Evolutionary conservation across 2,888 invertebrate genomes (phyloP), one percentile per base, ranked within the genome.

Genomic region (Spisula solida): DNA sequence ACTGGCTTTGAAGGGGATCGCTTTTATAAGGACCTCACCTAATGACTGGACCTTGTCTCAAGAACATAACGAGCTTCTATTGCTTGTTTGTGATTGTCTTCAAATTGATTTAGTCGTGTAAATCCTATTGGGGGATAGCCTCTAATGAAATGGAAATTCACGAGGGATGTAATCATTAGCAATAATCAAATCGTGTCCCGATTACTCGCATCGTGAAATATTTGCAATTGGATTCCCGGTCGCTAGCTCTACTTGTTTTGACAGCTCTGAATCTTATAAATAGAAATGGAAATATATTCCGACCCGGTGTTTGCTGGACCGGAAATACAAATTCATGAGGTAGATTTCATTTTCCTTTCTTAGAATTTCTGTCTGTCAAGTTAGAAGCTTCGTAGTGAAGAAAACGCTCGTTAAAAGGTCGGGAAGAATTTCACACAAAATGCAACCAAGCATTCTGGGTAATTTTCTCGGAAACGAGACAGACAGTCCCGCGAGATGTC

Each of bases 61-160:
- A 87, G 87, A 56, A 48, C 80, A 87, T 87, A 87, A 87, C 79
- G 87, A 79, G 82, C 82, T 79, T 55, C 78, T 56, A 56, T 34
- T 75, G 88, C 91, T 88, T 89, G 87, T 88, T 89, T 82, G 86
- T 31, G 82, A 89, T 92, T 92, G 92, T 90, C 92, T 92, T 88
- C 84, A 89, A 89, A 89, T 87, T 90, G 92, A 92, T 90, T 90
- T 88, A 92, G 90, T 88, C 90, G 88, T 90, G 90, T 86, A 92
- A 92, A 92, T 87, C 92, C 92, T 90, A 85, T 88, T 89, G 92
- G 92, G 92, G 92, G 87, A 90, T 85, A 75, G 86, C 20, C 80
- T 91, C 90, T 88, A 92, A 92, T 92, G 92, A 92, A 91, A 92
- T 89, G 92, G 92, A 92, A 92, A 92, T 85, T 82, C 90, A 83